Evolutionary conservation across 2,113 vertebrate genomes (phyloP), one percentile per base, ranked within the genome.

Genomic region (Coturnix japonica): DNA sequence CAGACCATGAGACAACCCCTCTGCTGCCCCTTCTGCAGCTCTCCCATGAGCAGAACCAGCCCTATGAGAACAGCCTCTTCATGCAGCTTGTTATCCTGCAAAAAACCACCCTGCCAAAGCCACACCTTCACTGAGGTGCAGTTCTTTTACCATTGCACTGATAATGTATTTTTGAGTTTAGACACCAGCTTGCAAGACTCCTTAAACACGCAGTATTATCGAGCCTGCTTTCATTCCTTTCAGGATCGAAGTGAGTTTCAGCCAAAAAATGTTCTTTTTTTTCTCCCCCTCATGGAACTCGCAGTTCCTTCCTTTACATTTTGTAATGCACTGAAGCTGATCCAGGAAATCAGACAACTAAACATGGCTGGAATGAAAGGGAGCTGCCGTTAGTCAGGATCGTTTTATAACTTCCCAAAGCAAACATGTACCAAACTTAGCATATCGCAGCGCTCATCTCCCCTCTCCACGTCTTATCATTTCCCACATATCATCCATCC

Each of bases 341-440:
- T 90, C 21, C 16, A 85, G 64, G 78, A 71, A 82, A 73, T 67
- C 20, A 79, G 67, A 53, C 59, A 76, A 56, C 60, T 73, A 64
- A 91, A 31, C 53, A 77, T 11, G 33, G 57, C 69, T 75, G 75
- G 81, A 84, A 86, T 65, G 57, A 78, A 90, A 89, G 74, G 6
- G 81, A 92, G 66, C 77, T 86, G 87, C 89, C 81, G 74, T 78
- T 81, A 89, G 81, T 92, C 84, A 95, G 80, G 95, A 93, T 76
- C 49, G 54, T 69, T 87, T 41, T 57, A n/a, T 41, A 43, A 43
- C 39, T 57, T 94, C 60, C 57, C 88, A 91, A 93, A 44, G 92
- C 80, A 95, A 90, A 64, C 61, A 81, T 0, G 25, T 19, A 69
- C 54, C 81, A 93, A 87, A 89, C 72, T 76, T 87, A 7, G 87